Conservation (phyloP, 2,113 vertebrate genomes). For the Heliornis fulica region DNA sequence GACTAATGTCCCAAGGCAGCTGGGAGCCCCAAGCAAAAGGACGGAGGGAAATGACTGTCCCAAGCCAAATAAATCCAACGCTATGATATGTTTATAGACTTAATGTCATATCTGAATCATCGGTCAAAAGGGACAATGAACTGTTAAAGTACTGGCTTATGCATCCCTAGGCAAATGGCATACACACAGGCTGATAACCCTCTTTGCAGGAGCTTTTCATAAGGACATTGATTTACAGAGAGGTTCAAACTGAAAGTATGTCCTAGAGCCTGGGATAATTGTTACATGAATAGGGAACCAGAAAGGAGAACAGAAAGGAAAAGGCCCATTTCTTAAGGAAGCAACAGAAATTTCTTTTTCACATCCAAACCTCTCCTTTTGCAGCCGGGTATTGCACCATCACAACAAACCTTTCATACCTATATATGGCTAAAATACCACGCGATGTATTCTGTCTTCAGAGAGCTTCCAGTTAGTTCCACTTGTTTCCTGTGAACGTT, state of each 20-base stretch:
- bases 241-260: constrained; percentile 24
- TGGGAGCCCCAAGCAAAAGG: neutral
- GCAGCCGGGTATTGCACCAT: neutral
- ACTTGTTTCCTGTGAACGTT: neutral
- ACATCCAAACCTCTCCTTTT: neutral
- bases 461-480: neutral
- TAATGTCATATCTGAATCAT: neutral
- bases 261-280: constrained; percentile 37
- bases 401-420: neutral
- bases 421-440: neutral
- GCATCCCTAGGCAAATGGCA: neutral
- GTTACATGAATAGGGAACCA: constrained; percentile 40
- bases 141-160: neutral
- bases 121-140: neutral
- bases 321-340: constrained; percentile 41
- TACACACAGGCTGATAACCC: fast-evolving
- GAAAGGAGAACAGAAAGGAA: constrained; percentile 68
- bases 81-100: neutral
- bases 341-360: constrained; percentile 18
- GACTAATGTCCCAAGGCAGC: neutral
- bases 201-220: neutral
- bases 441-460: neutral
- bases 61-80: neutral
- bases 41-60: neutral
- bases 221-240: neutral